Base-by-base conservation (phyloP, 2,113 vertebrate species). In the Clupea harengus region DNA sequence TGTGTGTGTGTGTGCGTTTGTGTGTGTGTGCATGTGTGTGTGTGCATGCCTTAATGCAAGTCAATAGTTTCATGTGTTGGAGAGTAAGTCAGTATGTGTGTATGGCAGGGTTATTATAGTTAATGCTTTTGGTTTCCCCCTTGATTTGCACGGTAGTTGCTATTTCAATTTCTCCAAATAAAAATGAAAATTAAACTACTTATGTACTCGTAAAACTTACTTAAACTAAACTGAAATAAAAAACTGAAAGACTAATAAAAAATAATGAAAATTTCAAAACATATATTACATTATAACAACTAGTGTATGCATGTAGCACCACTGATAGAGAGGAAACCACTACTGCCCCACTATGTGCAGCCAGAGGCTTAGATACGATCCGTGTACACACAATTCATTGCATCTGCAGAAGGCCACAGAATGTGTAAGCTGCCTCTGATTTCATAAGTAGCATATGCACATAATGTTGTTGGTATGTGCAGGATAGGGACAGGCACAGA, bases 321-420 rank as follows among this genome's bases (percentile, higher is more conserved):
- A 78, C 72, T 44, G 72, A 78, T 78, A 22, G 54, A 78, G 28
- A 78, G 72, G 17, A 28, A 39, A 39, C 72, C 17, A 3, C 25
- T 44, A 32, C 72, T 39, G 72, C 10, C 6, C 72, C 11, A 28
- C 67, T 39, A 39, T 18, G 11, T 78, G 28, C 72, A 78, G 72
- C 72, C 10, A 78, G 72, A 13, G 28, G 72, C 72, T 78, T 78
- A 15, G 72, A 39, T 78, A 78, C 17, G 28, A 39, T 75, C 25
- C 11, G 25, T 75, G 13, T 32, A 13, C 67, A 75, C 72, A 10
- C 15, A 13, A 78, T 32, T 78, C 72, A 28, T 10, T 13, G 13
- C 25, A 75, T 75, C 25, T 39, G 72, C 72, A 78, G 72, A 78
- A 78, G 44, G 72, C 72, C 39, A 13, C 72, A 78, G 72, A 39